Conservation (phyloP, 2,113 vertebrate species). For the Salminus brasiliensis region DNA sequence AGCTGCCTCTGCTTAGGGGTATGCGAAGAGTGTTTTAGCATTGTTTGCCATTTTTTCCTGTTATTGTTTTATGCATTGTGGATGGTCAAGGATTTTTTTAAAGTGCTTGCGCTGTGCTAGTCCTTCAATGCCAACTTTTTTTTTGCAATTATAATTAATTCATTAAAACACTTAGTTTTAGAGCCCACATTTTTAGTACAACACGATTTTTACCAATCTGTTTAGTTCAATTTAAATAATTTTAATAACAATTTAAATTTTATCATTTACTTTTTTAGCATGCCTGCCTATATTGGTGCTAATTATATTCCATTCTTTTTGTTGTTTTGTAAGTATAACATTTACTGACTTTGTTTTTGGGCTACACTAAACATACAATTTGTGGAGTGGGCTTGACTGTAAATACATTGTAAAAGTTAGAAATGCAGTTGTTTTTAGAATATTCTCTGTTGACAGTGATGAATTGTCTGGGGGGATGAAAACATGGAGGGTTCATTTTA, state of each 20-base stretch:
- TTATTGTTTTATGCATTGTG: not conserved
- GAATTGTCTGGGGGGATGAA: not conserved
- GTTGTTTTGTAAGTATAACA: not conserved
- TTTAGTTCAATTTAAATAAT: not conserved
- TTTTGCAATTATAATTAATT: not conserved
- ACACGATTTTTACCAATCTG: not conserved
- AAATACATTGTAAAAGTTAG: not conserved
- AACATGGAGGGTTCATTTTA: not conserved
- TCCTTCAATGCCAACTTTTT: not conserved
- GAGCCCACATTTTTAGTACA: not conserved
- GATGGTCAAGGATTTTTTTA: not conserved
- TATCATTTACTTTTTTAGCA: not conserved
- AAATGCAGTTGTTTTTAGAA: not conserved
- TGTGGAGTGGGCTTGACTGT: not conserved
- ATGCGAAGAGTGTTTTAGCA: not conserved
- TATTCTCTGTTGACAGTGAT: not conserved
- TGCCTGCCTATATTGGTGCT: conserved; percentile 14
- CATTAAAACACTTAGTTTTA: not conserved
- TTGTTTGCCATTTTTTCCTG: not conserved
- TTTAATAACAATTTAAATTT: not conserved
- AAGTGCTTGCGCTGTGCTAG: not conserved
- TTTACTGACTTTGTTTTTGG: not conserved
- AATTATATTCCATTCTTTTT: not conserved
- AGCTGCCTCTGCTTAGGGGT: not conserved
- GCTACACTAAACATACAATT: not conserved